A percentile compares a stretch with the other conserved stretches of the same genome.
phyloP scores from a whole-genome alignment of 1,140 invertebrate genomes.

The Hylaeus anthracinus region DNA sequence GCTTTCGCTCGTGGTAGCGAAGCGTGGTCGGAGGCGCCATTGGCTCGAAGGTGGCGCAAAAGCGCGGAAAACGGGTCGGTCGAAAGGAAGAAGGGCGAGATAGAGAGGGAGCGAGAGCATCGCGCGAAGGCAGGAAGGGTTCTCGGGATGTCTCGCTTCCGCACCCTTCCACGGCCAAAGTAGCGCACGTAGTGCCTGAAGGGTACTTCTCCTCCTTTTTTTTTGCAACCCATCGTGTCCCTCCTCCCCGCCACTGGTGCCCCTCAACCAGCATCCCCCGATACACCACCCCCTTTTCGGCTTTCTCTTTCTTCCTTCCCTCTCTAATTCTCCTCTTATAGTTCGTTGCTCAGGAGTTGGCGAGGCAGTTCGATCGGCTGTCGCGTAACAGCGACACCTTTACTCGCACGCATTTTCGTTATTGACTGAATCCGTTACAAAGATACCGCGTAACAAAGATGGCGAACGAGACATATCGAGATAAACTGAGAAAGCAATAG shows the following conservation, averaged over 20 bases:
- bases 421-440: no score
- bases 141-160: constrained; percentile 71
- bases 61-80: constrained; percentile 42
- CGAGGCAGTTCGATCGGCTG: no score
- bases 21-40: constrained; percentile 15
- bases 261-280: background rate
- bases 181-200: constrained; percentile 71
- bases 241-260: constrained; percentile 8
- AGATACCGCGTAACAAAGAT: no score
- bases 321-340: background rate
- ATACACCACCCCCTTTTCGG: constrained; percentile 10
- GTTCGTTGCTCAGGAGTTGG: no score
- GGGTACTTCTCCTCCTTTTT: constrained; percentile 61
- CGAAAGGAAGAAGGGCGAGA: background rate
- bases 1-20: constrained; percentile 1
- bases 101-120: constrained; percentile 3
- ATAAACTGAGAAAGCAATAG: no score
- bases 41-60: constrained; percentile 30
- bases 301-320: constrained; percentile 16
- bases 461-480: no score
- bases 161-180: constrained; percentile 68
- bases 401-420: no score
- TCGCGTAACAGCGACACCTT: no score
- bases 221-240: constrained; percentile 23
- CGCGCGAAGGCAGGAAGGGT: constrained; percentile 50